Base-by-base conservation (phyloP, 2,888 invertebrate species). In the Bellardia bayeri region DNA sequence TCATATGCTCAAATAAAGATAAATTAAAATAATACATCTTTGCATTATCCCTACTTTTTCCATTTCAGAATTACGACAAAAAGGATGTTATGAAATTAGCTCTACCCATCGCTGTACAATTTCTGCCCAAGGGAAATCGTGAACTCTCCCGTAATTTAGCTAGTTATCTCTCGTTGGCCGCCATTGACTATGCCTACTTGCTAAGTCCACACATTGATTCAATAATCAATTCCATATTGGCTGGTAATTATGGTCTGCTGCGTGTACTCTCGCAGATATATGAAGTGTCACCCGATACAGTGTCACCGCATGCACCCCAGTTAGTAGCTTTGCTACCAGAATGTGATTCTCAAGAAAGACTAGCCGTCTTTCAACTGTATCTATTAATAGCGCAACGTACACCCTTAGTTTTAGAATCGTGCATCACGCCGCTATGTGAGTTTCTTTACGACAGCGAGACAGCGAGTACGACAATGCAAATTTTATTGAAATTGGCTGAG, bases 131-230 rank as follows among this genome's bases (percentile, higher is more conserved):
- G 92, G 97, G 97, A 79, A 98, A 98, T 94, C 95, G 96, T 88
- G 98, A 98, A 93, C 95, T 99, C 88, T 97, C 97, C 0, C 95
- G 98, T 84, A 98, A 98, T 92, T 96, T 98, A 95, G 97, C 98
- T 58, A 97, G 98, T 74, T 99, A 99, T 93, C 95, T 99, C 74
- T 98, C 98, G 0, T 94, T 99, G 89, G 98, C 98, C 14, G 98
- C 98, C 76, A 97, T 98, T 86, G 97, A 98, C 92, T 98, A 98
- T 94, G 97, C 98, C 3, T 96, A 96, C 88, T 94, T 98, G 88
- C 94, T 99, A 58, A 97, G 98, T 90, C 96, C 97, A 13, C 97
- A 98, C 93, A 97, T 98, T 76, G 97, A 97, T 89, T 97, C 97
- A 7, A 98, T 98, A 82, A 97, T 98, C 95, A 97, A 97, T 92